A percentile compares a stretch with the other conserved stretches of the same genome.
phyloP scores from a whole-genome alignment of 2,888 invertebrate genomes.

The Agrochola circellaris region DNA sequence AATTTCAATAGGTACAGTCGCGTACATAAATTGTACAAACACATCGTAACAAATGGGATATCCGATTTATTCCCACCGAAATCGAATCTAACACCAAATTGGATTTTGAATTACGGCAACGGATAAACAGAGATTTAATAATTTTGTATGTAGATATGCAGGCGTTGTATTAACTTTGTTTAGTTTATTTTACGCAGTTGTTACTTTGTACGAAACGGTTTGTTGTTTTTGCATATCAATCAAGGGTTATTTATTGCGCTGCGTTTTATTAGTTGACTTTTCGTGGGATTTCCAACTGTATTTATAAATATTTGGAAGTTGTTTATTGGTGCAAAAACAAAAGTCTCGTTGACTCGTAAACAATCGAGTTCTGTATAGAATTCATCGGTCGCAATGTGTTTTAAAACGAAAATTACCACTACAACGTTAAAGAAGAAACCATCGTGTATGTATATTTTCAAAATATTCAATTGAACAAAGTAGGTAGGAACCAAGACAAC shows the following conservation, averaged over 20 bases:
- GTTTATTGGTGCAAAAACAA: conserved; percentile 31
- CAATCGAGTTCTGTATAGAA: background rate
- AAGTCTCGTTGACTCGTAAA: conserved; percentile 10
- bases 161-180: conserved; percentile 60
- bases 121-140: conserved; percentile 76
- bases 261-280: conserved; percentile 44
- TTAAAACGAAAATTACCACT: background rate
- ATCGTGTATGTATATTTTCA: background rate
- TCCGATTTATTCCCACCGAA: conserved; percentile 83
- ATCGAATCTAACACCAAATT: conserved; percentile 85
- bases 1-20: conserved; percentile 77
- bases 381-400: background rate
- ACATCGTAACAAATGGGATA: conserved; percentile 81
- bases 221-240: conserved; percentile 57
- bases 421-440: background rate
- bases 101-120: conserved; percentile 84
- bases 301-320: conserved; percentile 53
- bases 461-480: background rate
- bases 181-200: conserved; percentile 46
- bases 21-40: conserved; percentile 78
- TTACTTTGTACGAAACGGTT: conserved; percentile 47
- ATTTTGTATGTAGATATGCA: conserved; percentile 67
- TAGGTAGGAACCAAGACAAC: background rate
- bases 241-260: conserved; percentile 39
- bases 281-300: conserved; percentile 36